Base-by-base conservation (phyloP, 2,113 vertebrate species). In the Dinomys branickii region DNA sequence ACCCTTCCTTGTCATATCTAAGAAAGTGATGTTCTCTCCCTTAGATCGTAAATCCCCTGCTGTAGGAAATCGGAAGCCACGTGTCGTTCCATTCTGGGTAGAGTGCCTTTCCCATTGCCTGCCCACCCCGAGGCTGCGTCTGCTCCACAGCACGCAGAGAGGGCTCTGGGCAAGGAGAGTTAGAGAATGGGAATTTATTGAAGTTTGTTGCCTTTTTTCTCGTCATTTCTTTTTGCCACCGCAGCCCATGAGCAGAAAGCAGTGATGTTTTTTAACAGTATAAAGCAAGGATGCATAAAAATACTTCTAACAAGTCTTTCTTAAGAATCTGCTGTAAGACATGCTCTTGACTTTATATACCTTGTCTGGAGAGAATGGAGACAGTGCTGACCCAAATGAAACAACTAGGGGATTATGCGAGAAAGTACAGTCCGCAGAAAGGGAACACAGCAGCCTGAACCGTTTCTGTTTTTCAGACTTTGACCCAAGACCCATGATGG, bases 281-380 rank as follows among this genome's bases (percentile, higher is more conserved):
- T 77, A 1, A 81, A 61, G 78, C 56, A 30, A 35, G 20, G 9
- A 56, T 33, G n/a, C 26, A 0, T 82, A 35, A n/a, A 13, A 26
- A 10, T 56, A 4, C 85, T n/a, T 82, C 6, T 56, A 11, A 5
- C 12, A 28, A 1, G 59, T 84, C 20, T 58, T 84, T 13, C 1
- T 17, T 41, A 41, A 47, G 5, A 35, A 1, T 28, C 50, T 77
- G n/a, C 58, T 82, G 0, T 13, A 4, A 63, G 22, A 77, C 7
- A 0, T 1, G 11, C 82, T 47, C 0, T n/a, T 81, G 28, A 0
- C 0, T 26, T 26, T 28, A 35, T 22, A 26, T n/a, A 1, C 47
- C 67, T 67, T n/a, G 52, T 73, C 47, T 65, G n/a, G 61, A 26
- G 67, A 54, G 9, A 50, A 30, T 28, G 17, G 73, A 12, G 12